These are phyloP conservation scores for Mus spicilegus DNA, from an alignment of 2,113 vertebrate genomes.

Conservation along the genomic window DNA sequence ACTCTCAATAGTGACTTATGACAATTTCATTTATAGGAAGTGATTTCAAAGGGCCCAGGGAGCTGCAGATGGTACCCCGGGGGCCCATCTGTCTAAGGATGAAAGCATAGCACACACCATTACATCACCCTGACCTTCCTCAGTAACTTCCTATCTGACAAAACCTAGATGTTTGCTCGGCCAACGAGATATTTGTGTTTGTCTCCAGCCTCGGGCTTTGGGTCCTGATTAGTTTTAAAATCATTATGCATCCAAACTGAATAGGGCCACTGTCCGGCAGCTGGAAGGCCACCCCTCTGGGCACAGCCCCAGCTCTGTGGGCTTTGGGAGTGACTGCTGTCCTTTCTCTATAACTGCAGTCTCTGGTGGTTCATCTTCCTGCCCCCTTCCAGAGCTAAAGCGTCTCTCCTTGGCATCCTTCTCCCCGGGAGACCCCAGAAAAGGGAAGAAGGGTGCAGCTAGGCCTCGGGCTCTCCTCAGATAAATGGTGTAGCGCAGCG, in stretches of 20 bases:
- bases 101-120: constrained; percentile 63
- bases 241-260: constrained; percentile 77
- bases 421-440: constrained; percentile 8
- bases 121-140: constrained; percentile 78
- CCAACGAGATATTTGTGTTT: constrained; percentile 81
- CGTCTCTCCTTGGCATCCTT: background rate
- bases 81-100: constrained; percentile 71
- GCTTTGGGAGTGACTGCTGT: constrained; percentile 69
- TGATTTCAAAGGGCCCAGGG: constrained; percentile 56
- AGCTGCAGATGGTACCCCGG: constrained; percentile 58
- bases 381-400: background rate
- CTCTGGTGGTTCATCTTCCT: constrained; percentile 45
- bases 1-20: constrained; percentile 16
- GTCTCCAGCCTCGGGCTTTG: constrained; percentile 67
- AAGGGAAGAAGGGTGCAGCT: background rate
- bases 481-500: background rate
- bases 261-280: constrained; percentile 79
- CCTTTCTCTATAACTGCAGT: constrained; percentile 70
- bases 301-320: constrained; percentile 75
- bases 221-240: constrained; percentile 77
- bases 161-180: constrained; percentile 74
- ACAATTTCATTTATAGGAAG: constrained; percentile 71
- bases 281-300: constrained; percentile 77
- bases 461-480: background rate
- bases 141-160: constrained; percentile 70